Evolutionary conservation across 2,888 invertebrate species (phyloP), one percentile per base, ranked within the genome.

Genomic region (Drosophila monieri): DNA sequence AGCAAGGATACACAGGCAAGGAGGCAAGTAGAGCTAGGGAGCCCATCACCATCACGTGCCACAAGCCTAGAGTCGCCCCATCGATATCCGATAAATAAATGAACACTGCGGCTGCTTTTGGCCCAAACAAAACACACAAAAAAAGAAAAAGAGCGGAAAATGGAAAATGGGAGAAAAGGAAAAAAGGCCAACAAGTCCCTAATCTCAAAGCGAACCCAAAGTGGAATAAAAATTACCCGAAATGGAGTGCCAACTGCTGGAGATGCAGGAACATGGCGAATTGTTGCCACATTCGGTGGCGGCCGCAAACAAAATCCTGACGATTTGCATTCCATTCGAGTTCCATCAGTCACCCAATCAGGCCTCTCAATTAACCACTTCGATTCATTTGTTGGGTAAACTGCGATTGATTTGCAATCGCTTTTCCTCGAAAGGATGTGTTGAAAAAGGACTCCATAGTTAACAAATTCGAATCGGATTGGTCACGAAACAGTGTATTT

Each of bases 11-110:
- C n/a, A 35, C 6, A 2, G 35, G 14, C 32, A 9, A 10, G 23
- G 10, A 15, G 27, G 23, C 14, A 21, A 1, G 18, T 12, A 12
- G 37, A 18, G 15, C 21, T 12, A 8, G 5, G 18, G 5, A 27
- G 21, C 8, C 43, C 9, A 6, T 14, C 35, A 44, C 23, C 55
- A 64, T 59, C 62, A 64, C 51, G 60, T 51, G 51, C 37, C 59
- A 18, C 39, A 15, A 35, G 44, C 59, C 44, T 37, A 43, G 37
- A 59, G 60, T 27, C 61, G 21, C 25, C 48, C 62, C 61, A 58
- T 43, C 59, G 51, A 60, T 46, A 64, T 64, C 35, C 62, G 60
- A 64, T 64, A 64, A 64, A 60, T 60, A 60, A 64, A 52, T 64
- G 51, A 52, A 52, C 62, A 60, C 60, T 64, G 60, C 51, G 62